phyloP scores from a whole-genome alignment of 2,888 invertebrate species.

The Drosophila anomelani region DNA sequence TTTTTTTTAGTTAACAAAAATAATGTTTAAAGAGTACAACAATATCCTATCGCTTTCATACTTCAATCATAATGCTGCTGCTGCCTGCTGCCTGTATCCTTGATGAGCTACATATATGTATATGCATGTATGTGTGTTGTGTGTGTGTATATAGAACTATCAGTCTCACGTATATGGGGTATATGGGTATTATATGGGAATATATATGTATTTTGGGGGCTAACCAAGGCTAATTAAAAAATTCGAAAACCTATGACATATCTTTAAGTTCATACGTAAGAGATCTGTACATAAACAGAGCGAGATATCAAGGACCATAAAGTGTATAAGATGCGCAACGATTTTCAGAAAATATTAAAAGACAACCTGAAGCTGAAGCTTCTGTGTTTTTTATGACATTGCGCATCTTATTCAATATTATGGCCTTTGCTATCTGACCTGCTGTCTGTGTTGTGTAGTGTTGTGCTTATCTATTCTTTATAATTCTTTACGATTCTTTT shows the following conservation, averaged over 20 bases:
- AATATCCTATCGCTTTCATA: slow-evolving; percentile 45
- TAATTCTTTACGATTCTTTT: neutral
- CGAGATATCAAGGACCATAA: neutral
- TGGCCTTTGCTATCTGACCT: neutral
- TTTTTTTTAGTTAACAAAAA: slow-evolving; percentile 51
- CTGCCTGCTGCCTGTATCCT: slow-evolving; percentile 24
- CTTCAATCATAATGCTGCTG: slow-evolving; percentile 11
- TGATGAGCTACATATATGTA: slow-evolving; percentile 62
- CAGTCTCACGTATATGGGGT: slow-evolving; percentile 81
- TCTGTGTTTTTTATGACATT: neutral
- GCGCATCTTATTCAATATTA: neutral
- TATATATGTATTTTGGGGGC: neutral
- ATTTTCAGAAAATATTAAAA: neutral
- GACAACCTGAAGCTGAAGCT: neutral
- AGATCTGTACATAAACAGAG: slow-evolving; percentile 36
- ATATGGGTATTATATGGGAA: slow-evolving; percentile 6
- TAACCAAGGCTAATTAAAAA: slow-evolving; percentile 63
- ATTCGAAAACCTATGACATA: slow-evolving; percentile 51
- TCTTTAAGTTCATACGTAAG: slow-evolving; percentile 47
- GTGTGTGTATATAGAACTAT: slow-evolving; percentile 73
- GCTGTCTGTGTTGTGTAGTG: slow-evolving; percentile 18
- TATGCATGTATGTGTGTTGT: slow-evolving; percentile 2
- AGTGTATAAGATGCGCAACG: neutral
- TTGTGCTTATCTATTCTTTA: slow-evolving; percentile 25
- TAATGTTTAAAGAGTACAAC: slow-evolving; percentile 56